Base-by-base conservation (phyloP, 2,113 vertebrate genomes). In the Phoenicopterus ruber region DNA sequence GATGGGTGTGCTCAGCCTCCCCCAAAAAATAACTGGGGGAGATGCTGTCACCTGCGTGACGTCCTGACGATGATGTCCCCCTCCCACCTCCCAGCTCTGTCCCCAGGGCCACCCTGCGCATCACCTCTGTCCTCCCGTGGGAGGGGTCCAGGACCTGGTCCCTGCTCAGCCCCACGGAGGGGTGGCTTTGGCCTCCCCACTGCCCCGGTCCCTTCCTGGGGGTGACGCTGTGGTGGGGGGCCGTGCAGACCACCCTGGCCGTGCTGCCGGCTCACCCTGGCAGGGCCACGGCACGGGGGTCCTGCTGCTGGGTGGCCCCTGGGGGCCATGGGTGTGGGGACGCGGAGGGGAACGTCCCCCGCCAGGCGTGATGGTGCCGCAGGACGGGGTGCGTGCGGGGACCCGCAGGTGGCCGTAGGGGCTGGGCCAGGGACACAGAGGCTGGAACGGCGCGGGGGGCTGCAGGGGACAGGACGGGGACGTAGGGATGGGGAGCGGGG, bases 91-190 rank as follows among this genome's bases (percentile, higher is more conserved):
- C 28, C 5, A 8, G 26, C 21, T 63, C 20, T 67, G 42, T 25
- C 31, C 31, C 42, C 10, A 3, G 0, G 1, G 26, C 50, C 11
- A 29, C 38, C 16, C 28, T 62, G 25, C 38, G 16, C 10, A 2
- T 61, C 61, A 11, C 9, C n/a, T n/a, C n/a, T n/a, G n/a, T n/a
- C n/a, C n/a, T n/a, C n/a, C n/a, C n/a, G n/a, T n/a, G n/a, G n/a
- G n/a, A n/a, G n/a, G n/a, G n/a, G n/a, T n/a, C n/a, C n/a, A 50
- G n/a, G 14, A 47, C 2, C 1, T 22, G 14, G 10, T 46, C 38
- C 19, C 36, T 49, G 29, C 54, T 42, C 7, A 13, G 52, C 10
- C 28, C 47, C 0, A 0, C 42, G 36, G 28, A 69, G 1, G 0
- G 7, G 2, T 54, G 57, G 42, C 34, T 62, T 54, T 71, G 52